A percentile compares a stretch with the other conserved stretches of the same genome.
Evolutionary conservation across 1,140 invertebrate species (phyloP).

Genomic region (Drosophila bocqueti): DNA sequence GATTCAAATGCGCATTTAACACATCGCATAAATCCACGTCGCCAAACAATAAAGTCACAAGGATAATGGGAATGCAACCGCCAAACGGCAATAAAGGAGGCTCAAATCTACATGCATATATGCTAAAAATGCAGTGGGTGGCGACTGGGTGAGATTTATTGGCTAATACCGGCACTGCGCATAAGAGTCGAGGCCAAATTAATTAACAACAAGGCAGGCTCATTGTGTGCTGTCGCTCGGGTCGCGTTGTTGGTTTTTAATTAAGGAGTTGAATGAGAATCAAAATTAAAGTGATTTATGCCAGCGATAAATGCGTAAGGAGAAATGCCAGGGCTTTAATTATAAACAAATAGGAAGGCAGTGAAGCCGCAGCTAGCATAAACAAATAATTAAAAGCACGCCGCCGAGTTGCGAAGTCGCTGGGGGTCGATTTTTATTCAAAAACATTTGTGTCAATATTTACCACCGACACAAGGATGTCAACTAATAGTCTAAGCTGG

Average conservation of each 20-base stretch:
- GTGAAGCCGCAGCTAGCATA: conserved; percentile 63
- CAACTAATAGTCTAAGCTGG: conserved; percentile 64
- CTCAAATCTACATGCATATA: not conserved
- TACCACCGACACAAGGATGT: conserved; percentile 52
- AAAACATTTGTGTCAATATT: conserved; percentile 75
- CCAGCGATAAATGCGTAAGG: conserved; percentile 39
- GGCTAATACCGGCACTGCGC: conserved; percentile 55
- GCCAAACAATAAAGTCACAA: conserved; percentile 21
- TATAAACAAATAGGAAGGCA: conserved; percentile 74
- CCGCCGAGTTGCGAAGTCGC: conserved; percentile 55
- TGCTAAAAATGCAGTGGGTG: not conserved
- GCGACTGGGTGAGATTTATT: conserved; percentile 55
- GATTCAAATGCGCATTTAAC: not conserved
- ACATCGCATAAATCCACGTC: conserved; percentile 13
- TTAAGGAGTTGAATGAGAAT: conserved; percentile 69
- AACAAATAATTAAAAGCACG: conserved; percentile 77
- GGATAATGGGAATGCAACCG: conserved; percentile 29
- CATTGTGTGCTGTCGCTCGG: conserved; percentile 30
- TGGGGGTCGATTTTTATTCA: conserved; percentile 64
- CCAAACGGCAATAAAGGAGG: not conserved
- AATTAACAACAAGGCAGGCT: conserved; percentile 70
- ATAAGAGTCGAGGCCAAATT: conserved; percentile 65
- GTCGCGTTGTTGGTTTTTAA: conserved; percentile 72
- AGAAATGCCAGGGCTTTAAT: conserved; percentile 61
- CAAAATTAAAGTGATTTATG: conserved; percentile 65